A percentile compares a stretch with the other conserved stretches of the same genome.
Evolutionary conservation across 1,140 invertebrate species (phyloP).

Genomic region (Rhopalosiphum maidis): DNA sequence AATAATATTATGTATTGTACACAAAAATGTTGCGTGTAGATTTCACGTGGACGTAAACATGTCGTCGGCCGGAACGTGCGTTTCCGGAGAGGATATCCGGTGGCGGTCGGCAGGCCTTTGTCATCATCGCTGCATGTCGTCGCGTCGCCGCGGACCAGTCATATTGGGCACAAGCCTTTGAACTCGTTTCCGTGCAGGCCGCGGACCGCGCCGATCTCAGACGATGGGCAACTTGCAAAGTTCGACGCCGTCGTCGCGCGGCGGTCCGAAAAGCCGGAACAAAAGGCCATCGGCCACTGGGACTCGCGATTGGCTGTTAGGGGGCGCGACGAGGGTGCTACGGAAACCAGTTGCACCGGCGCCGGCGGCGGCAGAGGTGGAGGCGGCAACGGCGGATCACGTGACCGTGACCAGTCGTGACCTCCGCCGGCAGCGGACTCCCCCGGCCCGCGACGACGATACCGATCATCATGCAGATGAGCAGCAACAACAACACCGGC

Average conservation of each 20-base stretch:
- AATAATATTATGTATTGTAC: not conserved
- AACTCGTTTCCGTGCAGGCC: not conserved
- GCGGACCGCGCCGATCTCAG: not conserved
- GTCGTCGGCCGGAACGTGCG: not conserved
- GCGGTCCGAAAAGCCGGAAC: slow-evolving; percentile 35
- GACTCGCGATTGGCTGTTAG: slow-evolving; percentile 45
- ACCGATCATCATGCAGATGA: slow-evolving; percentile 52
- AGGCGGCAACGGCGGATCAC: slow-evolving; percentile 38
- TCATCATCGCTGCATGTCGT: not conserved
- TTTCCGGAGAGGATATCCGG: slow-evolving; percentile 53
- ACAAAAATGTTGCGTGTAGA: not conserved
- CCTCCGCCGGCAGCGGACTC: slow-evolving; percentile 41
- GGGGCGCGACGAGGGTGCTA: slow-evolving; percentile 43
- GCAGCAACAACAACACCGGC: slow-evolving; percentile 28
- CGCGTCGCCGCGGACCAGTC: not conserved
- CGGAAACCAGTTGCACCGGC: slow-evolving; percentile 53
- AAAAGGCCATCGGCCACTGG: slow-evolving; percentile 34
- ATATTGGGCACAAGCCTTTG: not conserved
- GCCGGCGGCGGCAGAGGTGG: not conserved
- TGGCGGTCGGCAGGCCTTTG: not conserved
- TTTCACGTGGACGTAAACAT: not conserved
- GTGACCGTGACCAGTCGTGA: slow-evolving; percentile 55
- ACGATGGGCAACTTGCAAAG: slow-evolving; percentile 49
- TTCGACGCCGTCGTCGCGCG: not conserved
- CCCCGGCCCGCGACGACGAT: slow-evolving; percentile 41